These are phyloP conservation scores for Noturus placidus DNA, from an alignment of 2,113 vertebrate species.

Conservation along the genomic window DNA sequence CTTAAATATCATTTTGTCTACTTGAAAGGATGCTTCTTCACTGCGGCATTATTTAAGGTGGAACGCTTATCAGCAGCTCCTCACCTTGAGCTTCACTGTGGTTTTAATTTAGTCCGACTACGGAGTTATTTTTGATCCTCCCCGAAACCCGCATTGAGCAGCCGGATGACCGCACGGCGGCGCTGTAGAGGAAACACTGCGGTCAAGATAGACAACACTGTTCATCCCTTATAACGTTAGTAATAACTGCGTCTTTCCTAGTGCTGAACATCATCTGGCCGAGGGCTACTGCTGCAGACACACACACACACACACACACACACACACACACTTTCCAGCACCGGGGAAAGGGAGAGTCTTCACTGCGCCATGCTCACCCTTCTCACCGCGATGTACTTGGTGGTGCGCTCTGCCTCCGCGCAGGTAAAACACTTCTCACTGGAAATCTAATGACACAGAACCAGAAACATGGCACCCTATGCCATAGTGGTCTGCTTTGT, in stretches of 20 bases:
- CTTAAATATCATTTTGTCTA: neutral
- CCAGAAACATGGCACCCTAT: too few species aligned
- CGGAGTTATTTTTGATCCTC: neutral
- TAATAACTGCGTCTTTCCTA: neutral
- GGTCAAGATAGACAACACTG: neutral
- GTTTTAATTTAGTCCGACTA: neutral
- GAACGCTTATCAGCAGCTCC: neutral
- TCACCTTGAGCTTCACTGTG: neutral
- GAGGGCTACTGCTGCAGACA: neutral
- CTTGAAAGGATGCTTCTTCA: neutral
- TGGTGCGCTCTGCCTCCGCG: constrained; percentile 66
- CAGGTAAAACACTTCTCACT: constrained; percentile 65
- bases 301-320: too few species aligned
- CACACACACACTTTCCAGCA: neutral
- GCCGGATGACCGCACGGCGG: constrained; percentile 12
- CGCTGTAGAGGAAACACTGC: constrained; percentile 20
- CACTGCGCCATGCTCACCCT: constrained; percentile 68
- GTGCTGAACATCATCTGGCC: constrained; percentile 18
- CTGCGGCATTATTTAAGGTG: neutral
- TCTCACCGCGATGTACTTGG: constrained; percentile 74
- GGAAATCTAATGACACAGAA: neutral
- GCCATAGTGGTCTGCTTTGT: neutral
- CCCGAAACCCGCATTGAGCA: neutral
- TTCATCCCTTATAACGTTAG: neutral
- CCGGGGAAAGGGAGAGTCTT: constrained; percentile 26